phyloP scores from a whole-genome alignment of 2,888 invertebrate genomes.

The Clostera curtula region DNA sequence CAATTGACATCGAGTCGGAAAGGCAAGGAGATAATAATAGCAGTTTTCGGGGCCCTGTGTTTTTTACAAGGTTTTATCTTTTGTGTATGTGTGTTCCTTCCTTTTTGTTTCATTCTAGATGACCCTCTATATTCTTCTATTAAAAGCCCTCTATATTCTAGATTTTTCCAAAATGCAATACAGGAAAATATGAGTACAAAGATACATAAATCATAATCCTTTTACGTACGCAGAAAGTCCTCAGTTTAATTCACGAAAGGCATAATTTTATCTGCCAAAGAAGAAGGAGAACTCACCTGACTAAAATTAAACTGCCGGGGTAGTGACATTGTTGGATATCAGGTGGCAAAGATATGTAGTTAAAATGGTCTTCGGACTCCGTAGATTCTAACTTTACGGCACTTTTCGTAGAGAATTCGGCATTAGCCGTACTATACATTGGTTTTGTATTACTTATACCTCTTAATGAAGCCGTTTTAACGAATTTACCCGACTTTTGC shows the following conservation, averaged over 20 bases:
- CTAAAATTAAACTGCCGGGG: conserved; percentile 77
- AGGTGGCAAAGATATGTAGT: conserved; percentile 47
- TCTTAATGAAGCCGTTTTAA: conserved; percentile 50
- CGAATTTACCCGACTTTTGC: conserved; percentile 29
- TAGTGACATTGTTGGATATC: conserved; percentile 73
- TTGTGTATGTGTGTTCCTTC: too few relatives aligned
- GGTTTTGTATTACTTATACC: conserved; percentile 36
- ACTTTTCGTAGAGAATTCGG: conserved; percentile 36
- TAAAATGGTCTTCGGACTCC: conserved; percentile 60
- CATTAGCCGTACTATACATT: conserved; percentile 57
- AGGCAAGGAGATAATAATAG: too few relatives aligned
- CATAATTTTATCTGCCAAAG: background rate
- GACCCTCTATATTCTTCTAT: too few relatives aligned
- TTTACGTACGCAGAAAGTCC: too few relatives aligned
- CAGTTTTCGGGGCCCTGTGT: too few relatives aligned
- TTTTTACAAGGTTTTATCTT: too few relatives aligned
- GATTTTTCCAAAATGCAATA: too few relatives aligned
- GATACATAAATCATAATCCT: too few relatives aligned
- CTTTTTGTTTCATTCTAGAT: too few relatives aligned
- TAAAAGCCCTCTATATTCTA: too few relatives aligned
- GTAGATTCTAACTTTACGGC: conserved; percentile 47
- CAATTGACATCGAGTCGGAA: too few relatives aligned
- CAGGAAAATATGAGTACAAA: too few relatives aligned
- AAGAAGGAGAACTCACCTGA: conserved; percentile 49
- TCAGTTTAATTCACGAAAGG: background rate